phyloP scores from a whole-genome alignment of 2,888 invertebrate genomes.

The Electrophaes corylata region DNA sequence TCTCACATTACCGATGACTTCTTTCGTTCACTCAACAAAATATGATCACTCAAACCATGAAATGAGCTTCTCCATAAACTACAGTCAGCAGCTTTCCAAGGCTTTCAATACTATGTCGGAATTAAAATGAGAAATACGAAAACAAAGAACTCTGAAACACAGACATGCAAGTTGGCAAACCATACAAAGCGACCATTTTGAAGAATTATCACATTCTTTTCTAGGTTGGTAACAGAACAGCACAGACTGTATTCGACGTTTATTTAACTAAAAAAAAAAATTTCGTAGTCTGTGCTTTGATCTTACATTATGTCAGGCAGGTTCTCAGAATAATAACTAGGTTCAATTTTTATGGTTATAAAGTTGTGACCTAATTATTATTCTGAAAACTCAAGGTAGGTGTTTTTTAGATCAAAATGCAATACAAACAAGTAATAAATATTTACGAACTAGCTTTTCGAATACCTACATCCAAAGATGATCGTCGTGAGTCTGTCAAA shows the following conservation, averaged over 20 bases:
- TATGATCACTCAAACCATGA: constrained; percentile 48
- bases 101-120: constrained; percentile 53
- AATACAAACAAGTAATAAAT: no score
- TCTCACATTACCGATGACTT: constrained; percentile 84
- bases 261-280: no score
- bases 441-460: no score
- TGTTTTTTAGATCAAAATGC: no score
- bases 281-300: no score
- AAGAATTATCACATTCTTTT: constrained; percentile 83
- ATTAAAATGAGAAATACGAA: constrained; percentile 67
- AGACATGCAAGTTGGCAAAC: constrained; percentile 86
- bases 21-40: constrained; percentile 67
- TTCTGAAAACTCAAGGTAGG: no score
- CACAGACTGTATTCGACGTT: constrained; percentile 46
- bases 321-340: no score
- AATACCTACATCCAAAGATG: no score
- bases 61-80: constrained; percentile 51
- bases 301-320: no score
- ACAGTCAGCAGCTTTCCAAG: constrained; percentile 49
- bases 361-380: no score
- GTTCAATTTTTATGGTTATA: no score
- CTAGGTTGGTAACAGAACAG: constrained; percentile 61
- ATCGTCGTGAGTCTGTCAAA: no score
- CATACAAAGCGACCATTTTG: constrained; percentile 89
- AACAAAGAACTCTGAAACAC: constrained; percentile 83